These are phyloP conservation scores for Zootermopsis nevadensis DNA, from an alignment of 2,888 invertebrate genomes.

Conservation along the genomic window DNA sequence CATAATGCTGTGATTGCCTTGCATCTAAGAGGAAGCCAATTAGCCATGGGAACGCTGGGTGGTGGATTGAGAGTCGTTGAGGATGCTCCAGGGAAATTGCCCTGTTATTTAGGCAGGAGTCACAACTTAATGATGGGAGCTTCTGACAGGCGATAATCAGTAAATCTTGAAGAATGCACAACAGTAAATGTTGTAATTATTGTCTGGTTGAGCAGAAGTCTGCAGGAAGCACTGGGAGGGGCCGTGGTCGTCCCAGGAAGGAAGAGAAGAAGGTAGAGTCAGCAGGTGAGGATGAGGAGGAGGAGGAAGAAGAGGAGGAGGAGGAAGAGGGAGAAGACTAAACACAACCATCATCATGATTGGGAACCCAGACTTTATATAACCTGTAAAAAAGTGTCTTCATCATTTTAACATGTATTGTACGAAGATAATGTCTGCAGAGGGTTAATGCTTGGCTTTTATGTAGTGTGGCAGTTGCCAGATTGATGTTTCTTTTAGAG, in stretches of 20 bases:
- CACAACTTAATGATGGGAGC: too few species aligned
- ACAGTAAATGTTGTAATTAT: background rate
- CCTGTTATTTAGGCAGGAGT: too few species aligned
- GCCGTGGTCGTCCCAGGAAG: constrained; percentile 65
- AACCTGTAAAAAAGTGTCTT: background rate
- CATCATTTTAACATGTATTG: constrained; percentile 7
- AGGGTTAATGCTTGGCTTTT: background rate
- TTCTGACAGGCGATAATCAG: too few species aligned
- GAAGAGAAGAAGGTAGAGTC: constrained; percentile 61
- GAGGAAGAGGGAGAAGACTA: constrained; percentile 61
- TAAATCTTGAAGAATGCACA: too few species aligned
- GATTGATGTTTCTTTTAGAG: background rate
- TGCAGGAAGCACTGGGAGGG: constrained; percentile 56
- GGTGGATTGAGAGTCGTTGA: too few species aligned
- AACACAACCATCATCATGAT: constrained; percentile 27
- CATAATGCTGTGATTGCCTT: too few species aligned
- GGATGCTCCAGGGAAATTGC: too few species aligned
- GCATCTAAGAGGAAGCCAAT: too few species aligned
- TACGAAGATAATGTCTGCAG: background rate
- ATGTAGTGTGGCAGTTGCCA: background rate
- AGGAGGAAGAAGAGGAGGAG: constrained; percentile 62
- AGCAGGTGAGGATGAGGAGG: constrained; percentile 60
- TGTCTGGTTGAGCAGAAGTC: constrained; percentile 54
- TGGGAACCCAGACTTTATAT: constrained; percentile 5
- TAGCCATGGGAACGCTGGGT: too few species aligned